These are phyloP conservation scores for Drepana arcuata DNA, from an alignment of 1,140 invertebrate genomes.

Conservation along the genomic window DNA sequence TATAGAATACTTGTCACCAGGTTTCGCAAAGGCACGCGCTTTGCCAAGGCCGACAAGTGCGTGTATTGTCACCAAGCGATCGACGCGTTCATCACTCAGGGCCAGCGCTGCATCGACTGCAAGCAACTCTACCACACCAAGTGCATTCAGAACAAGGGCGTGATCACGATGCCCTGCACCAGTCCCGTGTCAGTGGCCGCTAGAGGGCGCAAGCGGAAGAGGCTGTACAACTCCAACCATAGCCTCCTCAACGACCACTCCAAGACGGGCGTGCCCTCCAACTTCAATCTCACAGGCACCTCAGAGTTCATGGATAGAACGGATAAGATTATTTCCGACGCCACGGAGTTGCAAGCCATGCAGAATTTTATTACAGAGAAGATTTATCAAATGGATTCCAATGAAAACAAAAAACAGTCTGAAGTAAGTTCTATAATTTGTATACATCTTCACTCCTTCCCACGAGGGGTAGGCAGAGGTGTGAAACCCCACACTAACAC, in stretches of 20 bases:
- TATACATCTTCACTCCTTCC: too few relatives aligned
- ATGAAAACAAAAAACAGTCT: slow-evolving; percentile 80
- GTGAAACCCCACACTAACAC: too few relatives aligned
- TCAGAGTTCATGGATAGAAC: slow-evolving; percentile 93
- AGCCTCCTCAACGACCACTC: slow-evolving; percentile 70
- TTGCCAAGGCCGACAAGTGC: slow-evolving; percentile 85
- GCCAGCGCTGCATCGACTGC: slow-evolving; percentile 87
- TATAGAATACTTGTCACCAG: too few relatives aligned
- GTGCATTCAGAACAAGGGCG: slow-evolving; percentile 87
- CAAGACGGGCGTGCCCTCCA: slow-evolving; percentile 74
- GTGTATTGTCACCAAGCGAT: slow-evolving; percentile 82
- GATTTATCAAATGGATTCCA: slow-evolving; percentile 85
- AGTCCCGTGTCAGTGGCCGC: slow-evolving; percentile 41
- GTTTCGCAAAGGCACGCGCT: slow-evolving; percentile 80
- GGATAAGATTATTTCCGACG: slow-evolving; percentile 91
- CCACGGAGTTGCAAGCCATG: slow-evolving; percentile 86
- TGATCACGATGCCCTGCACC: slow-evolving; percentile 78
- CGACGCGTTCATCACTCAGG: slow-evolving; percentile 85
- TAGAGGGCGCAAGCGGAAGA: slow-evolving; percentile 64
- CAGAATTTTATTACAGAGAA: slow-evolving; percentile 94
- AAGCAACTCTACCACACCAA: slow-evolving; percentile 90
- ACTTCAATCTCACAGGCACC: slow-evolving; percentile 90
- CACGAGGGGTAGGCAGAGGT: too few relatives aligned
- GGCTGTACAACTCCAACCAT: slow-evolving; percentile 50
- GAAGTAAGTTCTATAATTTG: too few relatives aligned